Base-by-base conservation (phyloP, 1,140 invertebrate species). In the Brachionus koreanus region DNA sequence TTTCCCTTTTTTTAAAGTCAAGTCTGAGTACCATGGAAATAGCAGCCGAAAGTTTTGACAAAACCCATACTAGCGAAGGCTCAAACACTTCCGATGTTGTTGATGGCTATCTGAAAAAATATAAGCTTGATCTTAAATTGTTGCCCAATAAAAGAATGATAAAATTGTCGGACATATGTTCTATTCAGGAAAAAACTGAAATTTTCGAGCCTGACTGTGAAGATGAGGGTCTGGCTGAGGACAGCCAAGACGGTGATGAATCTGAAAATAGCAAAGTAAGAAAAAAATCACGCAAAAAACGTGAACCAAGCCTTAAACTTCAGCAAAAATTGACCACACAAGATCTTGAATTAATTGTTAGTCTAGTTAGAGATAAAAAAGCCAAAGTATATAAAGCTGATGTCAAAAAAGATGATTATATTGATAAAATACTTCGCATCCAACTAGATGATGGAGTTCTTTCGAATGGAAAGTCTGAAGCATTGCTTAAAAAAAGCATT, bases 131-230 rank as follows among this genome's bases (percentile, higher is more conserved):
- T 29, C 33, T 79, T 23, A 57, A 65, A 57, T 35, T 79, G 16
- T 65, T 79, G 23, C 76, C 76, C n/a, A 57, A 79, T 42, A 79
- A 79, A 65, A 77, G 49, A 77, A 79, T 79, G 76, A 79, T 79
- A 2, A 79, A 79, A 65, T 25, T 79, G n/a, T 61, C 76, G 10
- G 76, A 79, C 43, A 10, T 79, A 6, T 23, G 23, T 35, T 61
- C 46, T 33, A 13, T n/a, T 4, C 33, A 33, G 16, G 37, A 35
- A 39, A 39, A 69, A 39, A 5, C 6, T 5, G 35, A 39, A 6
- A 39, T 9, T 2, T 69, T 69, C 1, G 35, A 46, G 16, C 13
- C 9, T 3, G 39, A 35, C 5, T 25, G 57, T 16, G 49, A 61
- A 25, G 49, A 61, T 1, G 61, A 77, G 35, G 35, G 12, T 33